Conservation (phyloP, 2,888 invertebrate genomes). For the Chloroclystis v-ata region DNA sequence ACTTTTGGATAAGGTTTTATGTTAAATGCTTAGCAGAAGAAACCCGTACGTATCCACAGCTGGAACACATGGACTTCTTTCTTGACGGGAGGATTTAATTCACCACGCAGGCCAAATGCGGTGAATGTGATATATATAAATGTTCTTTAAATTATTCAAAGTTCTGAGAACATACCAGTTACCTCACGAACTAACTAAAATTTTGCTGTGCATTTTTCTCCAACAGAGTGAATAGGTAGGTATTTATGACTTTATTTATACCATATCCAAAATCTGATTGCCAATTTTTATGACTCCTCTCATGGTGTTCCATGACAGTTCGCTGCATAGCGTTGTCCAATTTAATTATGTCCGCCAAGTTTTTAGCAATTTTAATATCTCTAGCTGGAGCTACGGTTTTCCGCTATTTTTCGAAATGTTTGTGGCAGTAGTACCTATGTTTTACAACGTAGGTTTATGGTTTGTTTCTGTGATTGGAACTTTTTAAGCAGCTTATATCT, state of each 20-base stretch:
- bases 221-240: too few species aligned
- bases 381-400: conserved; percentile 14
- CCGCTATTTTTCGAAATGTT: conserved; percentile 11
- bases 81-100: too few species aligned
- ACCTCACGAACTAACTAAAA: too few species aligned
- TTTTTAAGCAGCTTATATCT: not conserved
- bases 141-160: too few species aligned
- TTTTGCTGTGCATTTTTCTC: too few species aligned
- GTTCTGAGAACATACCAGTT: too few species aligned
- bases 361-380: conserved; percentile 49
- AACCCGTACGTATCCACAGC: too few species aligned
- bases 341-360: conserved; percentile 56
- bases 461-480: not conserved
- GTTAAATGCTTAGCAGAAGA: too few species aligned
- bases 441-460: not conserved
- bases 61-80: too few species aligned
- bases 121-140: too few species aligned
- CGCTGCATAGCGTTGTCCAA: conserved; percentile 54
- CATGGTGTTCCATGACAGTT: conserved; percentile 39
- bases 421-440: not conserved
- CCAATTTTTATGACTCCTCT: conserved; percentile 26
- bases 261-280: conserved; percentile 5
- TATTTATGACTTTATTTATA: too few species aligned
- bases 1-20: conserved; percentile 1
- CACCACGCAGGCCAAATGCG: too few species aligned